Conservation (phyloP, 2,113 vertebrate genomes). For the Scortum barcoo region DNA sequence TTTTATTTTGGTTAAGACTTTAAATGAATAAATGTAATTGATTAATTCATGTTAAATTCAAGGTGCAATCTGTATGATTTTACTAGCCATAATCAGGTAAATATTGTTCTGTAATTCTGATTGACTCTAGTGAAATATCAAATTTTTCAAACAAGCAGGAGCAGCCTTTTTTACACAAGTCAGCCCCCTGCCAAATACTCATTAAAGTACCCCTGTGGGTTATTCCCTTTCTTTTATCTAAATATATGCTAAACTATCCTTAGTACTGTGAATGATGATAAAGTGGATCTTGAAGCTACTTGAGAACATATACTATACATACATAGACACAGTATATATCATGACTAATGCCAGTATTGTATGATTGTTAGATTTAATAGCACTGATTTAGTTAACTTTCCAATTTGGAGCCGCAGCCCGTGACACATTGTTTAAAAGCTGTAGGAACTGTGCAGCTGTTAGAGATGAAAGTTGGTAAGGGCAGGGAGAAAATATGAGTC, state of each 20-base stretch:
- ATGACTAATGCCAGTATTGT: no score
- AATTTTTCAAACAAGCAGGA: constrained; percentile 4
- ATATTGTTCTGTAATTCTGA: neutral
- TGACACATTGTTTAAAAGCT: constrained; percentile 24
- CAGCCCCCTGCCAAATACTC: neutral
- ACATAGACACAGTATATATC: no score
- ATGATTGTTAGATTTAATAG: neutral
- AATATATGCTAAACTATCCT: no score
- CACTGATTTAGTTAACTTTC: neutral
- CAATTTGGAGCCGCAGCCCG: neutral
- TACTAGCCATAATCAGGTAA: no score
- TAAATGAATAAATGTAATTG: neutral
- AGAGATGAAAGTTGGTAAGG: neutral
- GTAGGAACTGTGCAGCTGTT: neutral
- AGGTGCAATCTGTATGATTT: neutral
- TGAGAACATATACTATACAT: neutral
- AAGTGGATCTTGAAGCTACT: neutral
- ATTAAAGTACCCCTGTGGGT: neutral
- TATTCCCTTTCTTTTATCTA: neutral
- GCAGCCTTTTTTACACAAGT: neutral
- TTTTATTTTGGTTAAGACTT: neutral
- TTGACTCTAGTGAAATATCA: neutral
- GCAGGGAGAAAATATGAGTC: constrained; percentile 35
- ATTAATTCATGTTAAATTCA: neutral
- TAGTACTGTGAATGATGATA: neutral